Conservation (phyloP, 64 coral and sea anemone species). For the Montipora sp. region DNA sequence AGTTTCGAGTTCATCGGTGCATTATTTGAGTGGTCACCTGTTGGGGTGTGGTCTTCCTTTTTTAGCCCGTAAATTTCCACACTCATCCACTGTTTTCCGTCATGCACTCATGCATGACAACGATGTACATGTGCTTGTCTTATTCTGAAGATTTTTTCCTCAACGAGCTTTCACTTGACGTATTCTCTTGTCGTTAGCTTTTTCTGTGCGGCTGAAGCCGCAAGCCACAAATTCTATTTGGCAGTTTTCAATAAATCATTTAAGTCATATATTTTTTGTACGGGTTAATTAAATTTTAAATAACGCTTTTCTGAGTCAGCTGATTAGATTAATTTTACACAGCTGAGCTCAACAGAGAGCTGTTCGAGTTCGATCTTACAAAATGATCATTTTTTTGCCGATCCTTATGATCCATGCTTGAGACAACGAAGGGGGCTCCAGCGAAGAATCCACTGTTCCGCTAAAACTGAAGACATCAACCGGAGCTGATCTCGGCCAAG, state of each 20-base stretch:
- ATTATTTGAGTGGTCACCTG: not conserved
- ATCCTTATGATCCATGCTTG: not conserved
- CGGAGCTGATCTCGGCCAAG: not conserved
- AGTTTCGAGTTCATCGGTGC: not conserved
- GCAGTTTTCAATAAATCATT: slow-evolving; percentile 25
- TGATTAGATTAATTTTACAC: not conserved
- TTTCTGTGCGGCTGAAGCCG: not conserved
- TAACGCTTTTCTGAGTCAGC: slow-evolving; percentile 15
- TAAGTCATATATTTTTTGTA: not conserved
- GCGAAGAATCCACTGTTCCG: not conserved
- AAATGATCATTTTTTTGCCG: not conserved
- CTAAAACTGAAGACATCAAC: not conserved
- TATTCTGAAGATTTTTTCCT: not conserved
- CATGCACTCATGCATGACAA: not conserved
- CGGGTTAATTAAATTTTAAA: slow-evolving; percentile 51
- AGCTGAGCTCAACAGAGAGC: not conserved
- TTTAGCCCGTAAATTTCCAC: not conserved
- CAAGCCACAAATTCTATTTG: not conserved
- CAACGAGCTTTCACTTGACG: not conserved
- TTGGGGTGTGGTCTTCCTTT: slow-evolving; percentile 16
- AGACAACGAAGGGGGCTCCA: not conserved
- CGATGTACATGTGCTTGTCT: not conserved
- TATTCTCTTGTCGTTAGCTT: not conserved
- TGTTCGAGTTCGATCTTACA: not conserved
- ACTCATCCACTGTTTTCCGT: not conserved